These are phyloP conservation scores for Scaptomyza caliginosa DNA, from an alignment of 2,888 invertebrate species.

Conservation along the genomic window DNA sequence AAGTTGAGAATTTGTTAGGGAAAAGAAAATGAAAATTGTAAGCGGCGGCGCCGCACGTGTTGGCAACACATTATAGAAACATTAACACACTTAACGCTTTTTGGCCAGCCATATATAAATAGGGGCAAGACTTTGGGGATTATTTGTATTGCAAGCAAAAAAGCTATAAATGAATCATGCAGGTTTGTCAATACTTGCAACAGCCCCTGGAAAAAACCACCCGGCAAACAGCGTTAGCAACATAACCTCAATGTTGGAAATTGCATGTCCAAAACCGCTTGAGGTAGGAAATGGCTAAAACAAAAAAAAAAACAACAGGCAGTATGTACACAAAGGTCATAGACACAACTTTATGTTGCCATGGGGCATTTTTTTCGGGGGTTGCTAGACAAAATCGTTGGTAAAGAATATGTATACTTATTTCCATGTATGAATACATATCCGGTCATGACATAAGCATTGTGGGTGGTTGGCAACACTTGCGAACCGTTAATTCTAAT, in stretches of 20 bases:
- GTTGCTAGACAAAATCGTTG: conserved; percentile 33
- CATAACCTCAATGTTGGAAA: conserved; percentile 61
- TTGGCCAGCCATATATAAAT: conserved; percentile 7
- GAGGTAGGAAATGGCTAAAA: conserved; percentile 65
- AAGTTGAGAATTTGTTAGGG: conserved; percentile 39
- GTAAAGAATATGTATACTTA: conserved; percentile 8
- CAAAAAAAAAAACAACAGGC: background rate
- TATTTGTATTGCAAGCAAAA: background rate
- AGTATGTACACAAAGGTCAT: conserved; percentile 37
- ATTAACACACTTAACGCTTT: conserved; percentile 62
- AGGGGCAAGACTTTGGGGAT: background rate
- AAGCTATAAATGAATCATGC: background rate
- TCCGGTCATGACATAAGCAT: conserved; percentile 54
- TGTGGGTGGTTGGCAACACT: conserved; percentile 10
- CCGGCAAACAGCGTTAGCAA: conserved; percentile 24
- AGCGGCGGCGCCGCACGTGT: conserved; percentile 54
- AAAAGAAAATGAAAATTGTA: conserved; percentile 55
- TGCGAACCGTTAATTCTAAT: conserved; percentile 6
- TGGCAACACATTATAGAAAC: conserved; percentile 45
- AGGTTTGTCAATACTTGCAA: conserved; percentile 20
- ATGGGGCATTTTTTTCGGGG: conserved; percentile 25
- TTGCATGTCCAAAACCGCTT: conserved; percentile 46
- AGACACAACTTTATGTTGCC: conserved; percentile 17
- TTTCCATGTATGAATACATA: conserved; percentile 30
- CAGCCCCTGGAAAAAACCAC: conserved; percentile 29